Conservation (phyloP, 1,140 invertebrate species). For the Cylas formicarius region DNA sequence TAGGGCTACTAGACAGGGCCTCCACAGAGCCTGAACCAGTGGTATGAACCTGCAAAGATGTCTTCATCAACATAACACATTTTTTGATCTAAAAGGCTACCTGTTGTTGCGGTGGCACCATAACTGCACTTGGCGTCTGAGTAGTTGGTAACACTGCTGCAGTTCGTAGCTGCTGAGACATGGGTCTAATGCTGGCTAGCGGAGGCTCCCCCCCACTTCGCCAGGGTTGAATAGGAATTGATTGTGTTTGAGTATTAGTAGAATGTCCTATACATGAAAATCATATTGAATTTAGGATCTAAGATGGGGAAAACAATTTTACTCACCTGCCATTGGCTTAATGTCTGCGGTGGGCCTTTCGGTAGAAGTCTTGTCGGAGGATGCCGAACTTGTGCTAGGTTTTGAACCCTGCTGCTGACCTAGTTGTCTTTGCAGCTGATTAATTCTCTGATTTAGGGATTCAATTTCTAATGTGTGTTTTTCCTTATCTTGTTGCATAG, state of each 20-base stretch:
- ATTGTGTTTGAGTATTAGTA: slow-evolving; percentile 43
- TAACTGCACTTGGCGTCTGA: slow-evolving; percentile 42
- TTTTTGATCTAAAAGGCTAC: slow-evolving; percentile 12
- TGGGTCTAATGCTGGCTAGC: slow-evolving; percentile 85
- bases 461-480: slow-evolving; percentile 65
- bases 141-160: slow-evolving; percentile 74
- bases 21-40: slow-evolving; percentile 52
- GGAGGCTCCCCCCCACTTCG: slow-evolving; percentile 64
- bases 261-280: slow-evolving; percentile 29
- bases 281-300: slow-evolving; percentile 3
- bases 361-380: slow-evolving; percentile 59
- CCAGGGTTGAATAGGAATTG: slow-evolving; percentile 52
- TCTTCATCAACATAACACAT: background rate
- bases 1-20: slow-evolving; percentile 50
- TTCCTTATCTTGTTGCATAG: slow-evolving; percentile 55
- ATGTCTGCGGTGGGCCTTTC: slow-evolving; percentile 88
- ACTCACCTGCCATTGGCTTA: slow-evolving; percentile 80
- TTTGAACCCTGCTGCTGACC: slow-evolving; percentile 62
- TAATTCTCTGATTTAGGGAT: slow-evolving; percentile 60
- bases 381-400: slow-evolving; percentile 54
- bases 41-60: slow-evolving; percentile 42
- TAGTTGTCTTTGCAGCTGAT: slow-evolving; percentile 71
- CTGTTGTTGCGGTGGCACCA: slow-evolving; percentile 57
- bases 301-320: slow-evolving; percentile 19
- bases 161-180: slow-evolving; percentile 67